Conservation (phyloP, 2,888 invertebrate species). For the Cheilosia urbana region DNA sequence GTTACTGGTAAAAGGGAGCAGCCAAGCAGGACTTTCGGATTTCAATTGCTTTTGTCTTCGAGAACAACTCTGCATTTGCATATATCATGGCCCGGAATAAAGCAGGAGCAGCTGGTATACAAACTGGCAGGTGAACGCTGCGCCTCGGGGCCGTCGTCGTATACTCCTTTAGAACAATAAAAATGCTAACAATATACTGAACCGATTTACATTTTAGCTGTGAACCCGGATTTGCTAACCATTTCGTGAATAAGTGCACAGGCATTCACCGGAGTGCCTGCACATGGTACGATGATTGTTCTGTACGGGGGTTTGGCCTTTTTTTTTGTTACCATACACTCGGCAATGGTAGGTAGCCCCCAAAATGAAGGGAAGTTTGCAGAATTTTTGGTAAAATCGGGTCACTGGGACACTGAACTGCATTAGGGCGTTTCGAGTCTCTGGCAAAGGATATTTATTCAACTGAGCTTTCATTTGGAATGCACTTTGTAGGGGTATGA, state of each 20-base stretch:
- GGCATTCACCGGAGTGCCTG: neutral
- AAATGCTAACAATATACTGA: conserved; percentile 67
- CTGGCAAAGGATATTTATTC: conserved; percentile 47
- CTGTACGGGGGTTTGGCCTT: neutral
- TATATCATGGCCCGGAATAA: conserved; percentile 48
- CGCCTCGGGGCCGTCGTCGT: conserved; percentile 25
- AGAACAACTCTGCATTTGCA: conserved; percentile 62
- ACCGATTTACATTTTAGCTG: conserved; percentile 70
- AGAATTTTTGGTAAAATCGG: conserved; percentile 58
- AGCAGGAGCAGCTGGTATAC: conserved; percentile 34
- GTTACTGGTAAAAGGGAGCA: conserved; percentile 6
- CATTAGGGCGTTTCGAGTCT: conserved; percentile 38
- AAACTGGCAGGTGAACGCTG: conserved; percentile 54
- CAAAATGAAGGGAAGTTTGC: conserved; percentile 16
- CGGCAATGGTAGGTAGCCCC: neutral
- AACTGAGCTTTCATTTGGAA: conserved; percentile 60
- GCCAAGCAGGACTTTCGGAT: conserved; percentile 27
- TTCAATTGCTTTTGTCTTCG: conserved; percentile 66
- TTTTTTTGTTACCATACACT: neutral
- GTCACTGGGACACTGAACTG: conserved; percentile 70
- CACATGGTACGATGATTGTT: conserved; percentile 7
- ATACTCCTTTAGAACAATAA: conserved; percentile 62
- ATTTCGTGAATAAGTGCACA: conserved; percentile 48
- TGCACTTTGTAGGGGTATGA: conserved; percentile 32
- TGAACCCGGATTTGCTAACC: conserved; percentile 66